Evolutionary conservation across 2,888 invertebrate genomes (phyloP).

Genomic region (Monopis laevigella): DNA sequence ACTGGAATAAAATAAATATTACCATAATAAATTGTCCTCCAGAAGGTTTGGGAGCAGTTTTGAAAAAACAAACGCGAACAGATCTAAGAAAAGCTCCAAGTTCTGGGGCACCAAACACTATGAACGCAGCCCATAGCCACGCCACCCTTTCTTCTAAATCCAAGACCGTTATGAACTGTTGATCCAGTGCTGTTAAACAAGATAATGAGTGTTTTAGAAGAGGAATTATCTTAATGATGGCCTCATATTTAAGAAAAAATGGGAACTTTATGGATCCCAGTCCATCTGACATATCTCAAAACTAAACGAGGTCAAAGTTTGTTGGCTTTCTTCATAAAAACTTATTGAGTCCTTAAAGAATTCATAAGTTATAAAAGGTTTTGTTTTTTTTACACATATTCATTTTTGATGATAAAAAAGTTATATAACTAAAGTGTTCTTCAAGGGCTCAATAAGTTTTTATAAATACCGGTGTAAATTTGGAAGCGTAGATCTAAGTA

Average conservation of each 20-base stretch:
- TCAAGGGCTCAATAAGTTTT: no score
- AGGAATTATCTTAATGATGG: neutral
- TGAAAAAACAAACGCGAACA: constrained; percentile 77
- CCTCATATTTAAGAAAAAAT: neutral
- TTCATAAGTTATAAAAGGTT: no score
- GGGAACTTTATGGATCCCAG: neutral
- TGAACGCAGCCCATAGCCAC: constrained; percentile 84
- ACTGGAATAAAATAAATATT: no score
- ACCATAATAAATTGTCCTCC: constrained; percentile 66
- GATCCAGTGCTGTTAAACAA: constrained; percentile 60
- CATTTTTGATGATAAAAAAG: no score
- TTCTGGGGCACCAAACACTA: constrained; percentile 82
- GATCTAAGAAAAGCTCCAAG: constrained; percentile 76
- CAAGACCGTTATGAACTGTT: constrained; percentile 69
- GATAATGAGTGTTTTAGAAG: neutral
- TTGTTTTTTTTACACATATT: no score
- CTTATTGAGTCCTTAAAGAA: no score
- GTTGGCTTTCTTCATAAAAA: no score
- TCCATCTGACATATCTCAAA: neutral
- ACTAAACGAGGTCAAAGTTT: neutral
- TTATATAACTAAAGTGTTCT: no score
- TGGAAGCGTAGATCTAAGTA: no score
- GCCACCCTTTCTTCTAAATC: constrained; percentile 72
- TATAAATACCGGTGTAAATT: no score
- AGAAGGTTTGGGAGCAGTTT: constrained; percentile 69